Percentiles rank a stretch among this genome's conserved stretches.
These are phyloP conservation scores for Forficula auricularia DNA, from an alignment of 1,140 invertebrate genomes.

Conservation along the genomic window DNA sequence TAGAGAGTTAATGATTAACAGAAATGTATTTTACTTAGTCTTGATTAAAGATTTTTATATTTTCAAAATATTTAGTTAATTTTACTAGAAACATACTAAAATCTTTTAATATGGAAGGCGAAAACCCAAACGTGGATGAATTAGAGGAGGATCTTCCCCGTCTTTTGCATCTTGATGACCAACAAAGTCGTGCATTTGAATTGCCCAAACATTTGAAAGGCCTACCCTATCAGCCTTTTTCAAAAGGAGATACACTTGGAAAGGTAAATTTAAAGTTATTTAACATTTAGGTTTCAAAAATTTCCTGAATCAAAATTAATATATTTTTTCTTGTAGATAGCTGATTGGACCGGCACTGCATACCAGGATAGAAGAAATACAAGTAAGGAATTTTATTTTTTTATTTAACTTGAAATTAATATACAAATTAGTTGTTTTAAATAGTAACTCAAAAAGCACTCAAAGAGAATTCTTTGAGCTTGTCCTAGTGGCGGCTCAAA, in stretches of 20 bases:
- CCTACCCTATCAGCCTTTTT: conserved; percentile 96
- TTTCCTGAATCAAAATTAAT: not conserved
- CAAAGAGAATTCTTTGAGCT: no score
- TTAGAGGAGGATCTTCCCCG: conserved; percentile 25
- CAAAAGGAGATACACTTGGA: conserved; percentile 88
- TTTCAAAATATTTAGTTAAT: no score
- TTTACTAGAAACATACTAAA: no score
- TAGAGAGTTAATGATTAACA: no score
- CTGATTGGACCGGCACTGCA: conserved; percentile 91
- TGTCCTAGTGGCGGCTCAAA: no score
- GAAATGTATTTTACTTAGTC: no score
- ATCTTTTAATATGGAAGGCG: not conserved
- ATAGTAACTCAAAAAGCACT: no score
- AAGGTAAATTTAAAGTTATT: conserved; percentile 38
- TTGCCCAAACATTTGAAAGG: conserved; percentile 89
- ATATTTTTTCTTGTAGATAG: conserved; percentile 44
- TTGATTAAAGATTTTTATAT: not conserved
- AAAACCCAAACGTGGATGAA: not conserved
- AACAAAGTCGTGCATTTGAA: conserved; percentile 82
- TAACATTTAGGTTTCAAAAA: not conserved
- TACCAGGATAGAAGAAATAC: conserved; percentile 89
- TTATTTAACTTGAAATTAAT: no score
- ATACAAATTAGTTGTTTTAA: no score
- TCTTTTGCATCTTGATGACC: conserved; percentile 54
- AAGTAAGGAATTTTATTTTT: conserved; percentile 49